Conservation (phyloP, 2,113 vertebrate species). For the Lanius collurio region DNA sequence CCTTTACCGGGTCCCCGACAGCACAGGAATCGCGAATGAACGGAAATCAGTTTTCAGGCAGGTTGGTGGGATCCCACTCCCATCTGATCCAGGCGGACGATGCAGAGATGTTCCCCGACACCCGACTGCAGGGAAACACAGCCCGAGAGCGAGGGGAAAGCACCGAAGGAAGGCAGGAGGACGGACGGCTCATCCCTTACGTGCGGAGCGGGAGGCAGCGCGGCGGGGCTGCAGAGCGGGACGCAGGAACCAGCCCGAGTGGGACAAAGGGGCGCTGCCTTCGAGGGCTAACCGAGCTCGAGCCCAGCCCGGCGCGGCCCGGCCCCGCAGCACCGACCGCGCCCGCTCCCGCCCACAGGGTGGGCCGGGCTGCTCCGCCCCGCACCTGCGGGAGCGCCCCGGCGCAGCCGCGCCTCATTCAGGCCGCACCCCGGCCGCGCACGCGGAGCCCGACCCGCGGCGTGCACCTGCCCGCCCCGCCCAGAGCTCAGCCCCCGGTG, state of each 20-base stretch:
- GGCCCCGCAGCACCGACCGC: neutral
- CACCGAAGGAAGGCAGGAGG: neutral
- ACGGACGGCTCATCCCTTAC: neutral
- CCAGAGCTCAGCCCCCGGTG: no score
- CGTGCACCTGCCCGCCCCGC: neutral
- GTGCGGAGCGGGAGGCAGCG: neutral
- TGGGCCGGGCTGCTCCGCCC: neutral
- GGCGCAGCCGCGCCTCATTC: neutral
- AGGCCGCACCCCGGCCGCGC: no score
- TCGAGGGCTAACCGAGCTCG: neutral
- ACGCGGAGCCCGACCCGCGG: neutral
- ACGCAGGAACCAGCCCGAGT: neutral
- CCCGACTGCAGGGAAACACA: accelerated
- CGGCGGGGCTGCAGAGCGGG: neutral
- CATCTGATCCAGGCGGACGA: neutral
- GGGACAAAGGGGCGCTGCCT: neutral
- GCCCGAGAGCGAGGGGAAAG: neutral
- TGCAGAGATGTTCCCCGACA: accelerated
- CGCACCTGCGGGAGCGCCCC: neutral
- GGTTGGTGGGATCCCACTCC: neutral
- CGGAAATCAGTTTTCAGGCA: accelerated
- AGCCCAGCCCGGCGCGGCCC: neutral
- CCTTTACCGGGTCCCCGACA: accelerated
- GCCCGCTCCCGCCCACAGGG: neutral
- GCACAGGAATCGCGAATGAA: accelerated